phyloP scores from a whole-genome alignment of 2,113 vertebrate genomes.

The Laticauda laticaudata region DNA sequence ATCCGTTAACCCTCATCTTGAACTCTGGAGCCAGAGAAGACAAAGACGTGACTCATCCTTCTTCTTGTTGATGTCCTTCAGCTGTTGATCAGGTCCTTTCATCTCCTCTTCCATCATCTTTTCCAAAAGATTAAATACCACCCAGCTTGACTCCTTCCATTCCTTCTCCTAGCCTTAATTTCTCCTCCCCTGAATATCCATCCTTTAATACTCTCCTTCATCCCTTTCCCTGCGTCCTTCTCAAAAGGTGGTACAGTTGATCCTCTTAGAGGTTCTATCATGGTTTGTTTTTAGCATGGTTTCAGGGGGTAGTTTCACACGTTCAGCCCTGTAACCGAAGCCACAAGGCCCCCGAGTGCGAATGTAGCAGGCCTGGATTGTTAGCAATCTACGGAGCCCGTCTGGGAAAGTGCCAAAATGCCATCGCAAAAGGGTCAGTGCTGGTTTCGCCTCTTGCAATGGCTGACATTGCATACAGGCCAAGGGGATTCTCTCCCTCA shows the following conservation, averaged over 20 bases:
- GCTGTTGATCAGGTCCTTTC: background rate
- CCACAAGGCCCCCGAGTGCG: background rate
- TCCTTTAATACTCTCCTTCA: background rate
- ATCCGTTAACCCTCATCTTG: background rate
- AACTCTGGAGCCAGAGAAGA: background rate
- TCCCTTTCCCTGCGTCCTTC: background rate
- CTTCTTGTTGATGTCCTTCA: background rate
- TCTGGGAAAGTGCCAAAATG: background rate
- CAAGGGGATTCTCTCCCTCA: background rate
- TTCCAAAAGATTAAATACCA: background rate
- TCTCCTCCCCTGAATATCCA: background rate
- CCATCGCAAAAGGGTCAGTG: background rate
- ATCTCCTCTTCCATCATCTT: background rate
- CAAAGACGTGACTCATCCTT: background rate
- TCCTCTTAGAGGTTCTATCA: background rate
- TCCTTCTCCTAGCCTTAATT: background rate
- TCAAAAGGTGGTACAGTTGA: background rate
- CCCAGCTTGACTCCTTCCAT: background rate
- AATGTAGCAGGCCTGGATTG: background rate
- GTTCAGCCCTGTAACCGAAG: background rate
- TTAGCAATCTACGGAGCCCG: background rate
- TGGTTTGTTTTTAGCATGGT: background rate
- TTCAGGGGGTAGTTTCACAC: background rate
- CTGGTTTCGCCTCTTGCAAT: background rate
- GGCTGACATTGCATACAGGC: background rate